Evolutionary conservation across 2,888 invertebrate genomes (phyloP).

Genomic region (Athripsodes cinereus): DNA sequence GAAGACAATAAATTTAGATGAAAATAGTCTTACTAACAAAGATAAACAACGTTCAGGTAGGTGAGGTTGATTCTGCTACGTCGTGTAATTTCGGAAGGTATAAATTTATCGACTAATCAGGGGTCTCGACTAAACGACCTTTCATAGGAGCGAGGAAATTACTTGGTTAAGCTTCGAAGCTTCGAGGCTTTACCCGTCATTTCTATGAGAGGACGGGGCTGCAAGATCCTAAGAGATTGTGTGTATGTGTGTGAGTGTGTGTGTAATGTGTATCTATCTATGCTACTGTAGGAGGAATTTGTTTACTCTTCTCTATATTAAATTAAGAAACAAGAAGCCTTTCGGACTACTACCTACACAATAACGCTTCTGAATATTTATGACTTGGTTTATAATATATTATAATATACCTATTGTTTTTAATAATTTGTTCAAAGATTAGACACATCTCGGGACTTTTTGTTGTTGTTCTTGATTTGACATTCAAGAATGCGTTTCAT

Average conservation of each 20-base stretch:
- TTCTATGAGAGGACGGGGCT: background rate
- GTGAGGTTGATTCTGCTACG: background rate
- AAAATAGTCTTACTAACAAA: background rate
- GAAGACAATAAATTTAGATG: background rate
- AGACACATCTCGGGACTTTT: too few relatives aligned
- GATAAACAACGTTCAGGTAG: background rate
- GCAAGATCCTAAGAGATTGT: too few relatives aligned
- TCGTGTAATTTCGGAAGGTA: background rate
- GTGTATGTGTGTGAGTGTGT: too few relatives aligned
- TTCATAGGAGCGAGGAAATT: background rate
- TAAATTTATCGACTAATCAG: slow-evolving; percentile 4
- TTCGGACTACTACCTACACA: slow-evolving; percentile 9
- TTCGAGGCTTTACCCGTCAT: background rate
- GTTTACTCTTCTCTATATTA: slow-evolving; percentile 8
- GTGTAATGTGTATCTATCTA: too few relatives aligned
- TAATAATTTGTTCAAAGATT: too few relatives aligned
- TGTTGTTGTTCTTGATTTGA: too few relatives aligned
- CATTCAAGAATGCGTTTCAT: too few relatives aligned
- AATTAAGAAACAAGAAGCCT: slow-evolving; percentile 16
- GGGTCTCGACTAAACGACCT: background rate
- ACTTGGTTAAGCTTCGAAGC: background rate
- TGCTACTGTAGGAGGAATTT: too few relatives aligned
- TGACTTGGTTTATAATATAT: background rate
- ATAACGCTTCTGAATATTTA: slow-evolving; percentile 18
- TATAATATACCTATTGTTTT: too few relatives aligned